Conservation (phyloP, 2,113 vertebrate genomes). For the Vulpes lagopus region DNA sequence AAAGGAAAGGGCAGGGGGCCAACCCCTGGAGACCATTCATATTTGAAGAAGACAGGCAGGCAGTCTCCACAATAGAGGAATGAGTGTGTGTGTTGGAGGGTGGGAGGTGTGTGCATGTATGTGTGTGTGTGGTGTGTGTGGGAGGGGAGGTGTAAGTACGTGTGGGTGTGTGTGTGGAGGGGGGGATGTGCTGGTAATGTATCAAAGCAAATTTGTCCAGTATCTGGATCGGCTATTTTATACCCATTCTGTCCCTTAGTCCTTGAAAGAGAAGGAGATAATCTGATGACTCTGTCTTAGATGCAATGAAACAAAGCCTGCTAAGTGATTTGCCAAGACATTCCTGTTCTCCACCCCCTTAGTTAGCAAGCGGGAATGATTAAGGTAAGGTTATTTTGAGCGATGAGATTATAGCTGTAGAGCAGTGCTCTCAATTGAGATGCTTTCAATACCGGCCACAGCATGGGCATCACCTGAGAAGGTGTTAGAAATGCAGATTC, state of each 20-base stretch:
- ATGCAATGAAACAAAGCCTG: neutral
- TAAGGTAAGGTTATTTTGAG: neutral
- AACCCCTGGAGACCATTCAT: neutral
- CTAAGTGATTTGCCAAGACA: neutral
- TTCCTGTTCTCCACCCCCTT: neutral
- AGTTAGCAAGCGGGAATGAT: no score
- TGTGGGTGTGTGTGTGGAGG: no score
- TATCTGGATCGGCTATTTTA: neutral
- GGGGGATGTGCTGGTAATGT: neutral
- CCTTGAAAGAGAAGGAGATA: neutral
- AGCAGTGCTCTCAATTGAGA: no score
- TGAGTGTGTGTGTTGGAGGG: neutral
- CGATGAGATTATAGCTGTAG: accelerated
- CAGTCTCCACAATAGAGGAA: neutral
- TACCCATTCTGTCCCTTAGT: neutral
- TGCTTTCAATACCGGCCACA: neutral
- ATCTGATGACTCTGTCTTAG: neutral
- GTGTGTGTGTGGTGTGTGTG: neutral
- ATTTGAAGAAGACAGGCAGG: neutral
- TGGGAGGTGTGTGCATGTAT: neutral
- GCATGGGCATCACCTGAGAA: neutral
- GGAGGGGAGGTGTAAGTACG: no score
- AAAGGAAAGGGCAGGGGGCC: neutral
- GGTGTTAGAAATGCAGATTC: neutral
- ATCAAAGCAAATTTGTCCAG: neutral